Base-by-base conservation (phyloP, 2,797 vertebrate genomes). In the Toxotes lorentzi region DNA sequence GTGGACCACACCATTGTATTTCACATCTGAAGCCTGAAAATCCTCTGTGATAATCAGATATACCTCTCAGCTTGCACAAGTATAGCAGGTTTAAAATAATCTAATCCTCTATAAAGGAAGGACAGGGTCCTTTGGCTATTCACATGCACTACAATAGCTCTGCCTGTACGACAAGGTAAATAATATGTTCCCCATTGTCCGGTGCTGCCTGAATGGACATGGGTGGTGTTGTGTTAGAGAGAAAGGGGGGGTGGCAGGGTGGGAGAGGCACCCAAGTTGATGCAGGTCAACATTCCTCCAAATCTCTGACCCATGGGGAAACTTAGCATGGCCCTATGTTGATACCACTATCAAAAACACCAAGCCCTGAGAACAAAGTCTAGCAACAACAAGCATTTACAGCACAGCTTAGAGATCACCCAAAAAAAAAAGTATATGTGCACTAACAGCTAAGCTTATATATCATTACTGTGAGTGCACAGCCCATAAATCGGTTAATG, bases 101-200 rank as follows among this genome's bases (percentile, higher is more conserved):
- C 88, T 30, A 30, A 30, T 89, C 65, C 27, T 63, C 65, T 84
- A 87, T 89, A 88, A 91, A 86, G 87, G 79, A 88, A 4, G 80
- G 86, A 89, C 82, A 43, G 69, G 84, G 84, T 83, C 74, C 87
- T 87, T 76, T 84, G 76, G 76, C 83, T 89, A 93, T 90, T 90
- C 90, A 87, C 48, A 80, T 67, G 85, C 88, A 85, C 90, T 51
- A 93, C 87, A 95, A 95, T 89, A 92, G 90, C 70, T 72, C 77
- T 89, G 91, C 86, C 92, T 93, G 89, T 76, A 93, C 83, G 79
- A 93, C 94, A 94, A 92, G 94, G 91, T 93, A 92, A 94, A 93
- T 91, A 93, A 88, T 90, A 88, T 86, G 87, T 93, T 95, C 83
- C 83, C 88, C 84, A 93, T 94, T 92, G 92, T 93, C 83, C 82